Evolutionary conservation across 2,797 vertebrate species (phyloP).

Genomic region (Agapornis canus): DNA sequence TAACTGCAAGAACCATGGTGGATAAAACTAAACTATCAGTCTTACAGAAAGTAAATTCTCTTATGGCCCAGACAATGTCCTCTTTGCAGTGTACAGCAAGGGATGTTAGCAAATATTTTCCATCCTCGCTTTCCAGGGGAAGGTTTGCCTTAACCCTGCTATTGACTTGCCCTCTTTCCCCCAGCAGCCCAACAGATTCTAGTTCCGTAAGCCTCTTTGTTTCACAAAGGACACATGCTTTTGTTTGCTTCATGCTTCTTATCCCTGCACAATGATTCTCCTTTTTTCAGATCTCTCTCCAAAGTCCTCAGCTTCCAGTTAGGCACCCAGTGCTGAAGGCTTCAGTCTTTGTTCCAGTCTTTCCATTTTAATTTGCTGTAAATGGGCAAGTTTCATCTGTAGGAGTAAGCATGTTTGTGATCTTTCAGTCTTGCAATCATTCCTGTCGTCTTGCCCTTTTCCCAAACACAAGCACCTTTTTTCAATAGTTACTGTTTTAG

Average conservation of each 20-base stretch:
- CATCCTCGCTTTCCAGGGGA: not conserved
- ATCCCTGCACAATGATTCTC: slow-evolving; percentile 50
- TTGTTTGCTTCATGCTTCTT: slow-evolving; percentile 65
- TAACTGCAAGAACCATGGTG: not conserved
- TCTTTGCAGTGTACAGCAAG: not conserved
- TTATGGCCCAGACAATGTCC: not conserved
- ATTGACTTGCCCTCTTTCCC: not conserved
- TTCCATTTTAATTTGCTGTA: not conserved
- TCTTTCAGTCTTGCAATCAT: slow-evolving; percentile 7
- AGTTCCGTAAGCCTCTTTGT: slow-evolving; percentile 33
- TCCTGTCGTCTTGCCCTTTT: not conserved
- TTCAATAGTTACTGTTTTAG: slow-evolving; percentile 19
- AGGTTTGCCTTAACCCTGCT: not conserved
- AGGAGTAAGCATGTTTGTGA: slow-evolving; percentile 10
- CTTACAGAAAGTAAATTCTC: not conserved
- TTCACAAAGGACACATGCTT: slow-evolving; percentile 42
- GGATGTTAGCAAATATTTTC: not conserved
- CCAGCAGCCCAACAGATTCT: slow-evolving; percentile 7
- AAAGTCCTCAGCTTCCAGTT: slow-evolving; percentile 38
- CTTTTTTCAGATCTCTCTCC: slow-evolving; percentile 54
- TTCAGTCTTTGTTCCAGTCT: slow-evolving; percentile 16
- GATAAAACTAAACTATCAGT: not conserved
- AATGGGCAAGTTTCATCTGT: not conserved
- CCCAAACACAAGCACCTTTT: slow-evolving; percentile 23
- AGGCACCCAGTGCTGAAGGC: slow-evolving; percentile 7